These are phyloP conservation scores for Pheosia tremula DNA, from an alignment of 2,888 invertebrate genomes.

Conservation along the genomic window DNA sequence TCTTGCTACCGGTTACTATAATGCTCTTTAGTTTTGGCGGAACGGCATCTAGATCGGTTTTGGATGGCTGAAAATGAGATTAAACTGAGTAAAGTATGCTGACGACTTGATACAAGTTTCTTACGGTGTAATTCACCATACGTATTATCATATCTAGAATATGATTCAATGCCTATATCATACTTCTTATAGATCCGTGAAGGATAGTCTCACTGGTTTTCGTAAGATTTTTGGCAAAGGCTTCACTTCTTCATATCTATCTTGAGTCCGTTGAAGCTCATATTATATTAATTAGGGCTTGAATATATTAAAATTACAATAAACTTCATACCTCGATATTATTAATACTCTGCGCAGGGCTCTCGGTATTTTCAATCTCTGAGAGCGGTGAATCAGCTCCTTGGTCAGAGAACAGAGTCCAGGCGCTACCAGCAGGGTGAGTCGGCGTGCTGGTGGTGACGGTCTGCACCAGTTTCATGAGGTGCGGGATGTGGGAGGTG, in stretches of 20 bases:
- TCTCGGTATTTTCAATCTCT: constrained; percentile 73
- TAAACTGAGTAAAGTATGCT: neutral
- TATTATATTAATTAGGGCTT: too few species aligned
- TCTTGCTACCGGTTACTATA: constrained; percentile 58
- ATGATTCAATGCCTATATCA: too few species aligned
- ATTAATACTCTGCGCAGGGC: constrained; percentile 62
- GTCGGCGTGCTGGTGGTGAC: constrained; percentile 78
- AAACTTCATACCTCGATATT: constrained; percentile 57
- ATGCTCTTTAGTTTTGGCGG: constrained; percentile 73
- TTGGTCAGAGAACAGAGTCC: constrained; percentile 70
- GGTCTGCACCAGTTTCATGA: constrained; percentile 59
- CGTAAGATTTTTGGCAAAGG: too few species aligned
- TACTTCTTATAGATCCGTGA: too few species aligned
- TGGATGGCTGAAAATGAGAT: constrained; percentile 57
- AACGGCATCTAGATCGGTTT: constrained; percentile 50
- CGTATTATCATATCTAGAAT: too few species aligned
- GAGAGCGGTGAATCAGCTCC: constrained; percentile 75
- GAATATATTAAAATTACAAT: too few species aligned
- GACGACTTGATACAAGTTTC: too few species aligned
- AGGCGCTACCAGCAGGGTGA: constrained; percentile 58
- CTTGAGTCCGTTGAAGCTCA: too few species aligned
- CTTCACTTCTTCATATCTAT: too few species aligned
- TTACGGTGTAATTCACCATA: too few species aligned
- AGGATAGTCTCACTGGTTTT: too few species aligned
- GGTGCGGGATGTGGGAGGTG: constrained; percentile 61